Evolutionary conservation across 2,888 invertebrate species (phyloP).

Genomic region (Myopa testacea): DNA sequence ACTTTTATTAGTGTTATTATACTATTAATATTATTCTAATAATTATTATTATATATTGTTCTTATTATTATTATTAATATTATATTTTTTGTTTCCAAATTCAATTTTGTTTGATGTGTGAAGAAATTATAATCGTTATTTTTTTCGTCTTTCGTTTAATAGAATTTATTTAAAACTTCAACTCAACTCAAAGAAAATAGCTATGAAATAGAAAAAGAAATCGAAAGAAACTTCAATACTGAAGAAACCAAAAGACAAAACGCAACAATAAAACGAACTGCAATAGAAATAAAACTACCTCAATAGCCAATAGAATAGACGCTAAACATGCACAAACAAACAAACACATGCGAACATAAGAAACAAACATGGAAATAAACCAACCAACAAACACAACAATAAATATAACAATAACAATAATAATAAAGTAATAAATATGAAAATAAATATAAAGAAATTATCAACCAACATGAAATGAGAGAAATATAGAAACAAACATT

Average conservation of each 20-base stretch:
- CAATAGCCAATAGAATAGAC: conserved; percentile 49
- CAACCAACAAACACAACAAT: no score
- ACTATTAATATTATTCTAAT: conserved; percentile 27
- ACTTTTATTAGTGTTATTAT: conserved; percentile 14
- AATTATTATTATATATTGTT: conserved; percentile 15
- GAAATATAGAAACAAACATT: no score
- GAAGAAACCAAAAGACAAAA: conserved; percentile 38
- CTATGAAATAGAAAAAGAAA: conserved; percentile 25
- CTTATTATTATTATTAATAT: conserved; percentile 4
- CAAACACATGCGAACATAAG: background rate
- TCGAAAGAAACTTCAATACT: conserved; percentile 44
- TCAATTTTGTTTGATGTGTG: no score
- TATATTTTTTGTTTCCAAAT: conserved; percentile 50
- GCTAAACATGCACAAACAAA: background rate
- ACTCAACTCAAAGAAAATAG: conserved; percentile 53
- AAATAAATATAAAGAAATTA: no score
- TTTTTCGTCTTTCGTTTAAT: conserved; percentile 42
- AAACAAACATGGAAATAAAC: background rate
- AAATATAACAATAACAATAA: background rate
- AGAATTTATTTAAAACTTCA: conserved; percentile 45
- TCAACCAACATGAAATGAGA: no score
- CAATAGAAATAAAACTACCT: conserved; percentile 69
- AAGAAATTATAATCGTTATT: conserved; percentile 18
- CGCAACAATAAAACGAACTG: conserved; percentile 55
- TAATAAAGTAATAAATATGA: background rate